Evolutionary conservation across 53 echinoderm and acorn worm species (phyloP), one percentile per base, ranked within the genome.

Genomic region (Zoroaster sp.): DNA sequence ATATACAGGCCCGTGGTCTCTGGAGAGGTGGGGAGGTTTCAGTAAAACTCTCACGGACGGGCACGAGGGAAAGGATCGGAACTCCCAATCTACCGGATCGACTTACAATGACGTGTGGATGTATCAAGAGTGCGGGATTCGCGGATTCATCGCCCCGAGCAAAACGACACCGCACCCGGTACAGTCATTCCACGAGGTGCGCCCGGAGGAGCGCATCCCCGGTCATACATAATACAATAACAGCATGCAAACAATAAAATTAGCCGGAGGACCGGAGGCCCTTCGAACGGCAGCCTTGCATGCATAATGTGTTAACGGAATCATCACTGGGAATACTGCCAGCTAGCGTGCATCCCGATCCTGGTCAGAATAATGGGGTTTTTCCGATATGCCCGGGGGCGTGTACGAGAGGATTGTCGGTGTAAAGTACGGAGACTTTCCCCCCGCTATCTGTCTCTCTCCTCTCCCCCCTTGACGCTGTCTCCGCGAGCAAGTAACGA

Each of bases 191-290:
- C 41, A 30, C 17, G 6, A 4, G 34, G 52, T 78, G 52, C 43
- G 11, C 74, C 38, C 10, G 79, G 21, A 42, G 45, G 15, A 46
- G 71, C 70, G 71, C 85, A 85, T 85, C 70, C 85, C 85, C 28
- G 66, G 67, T 83, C 83, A 68, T 81, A 69, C 39, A 43, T 69
- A 45, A 83, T 85, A 72, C 43, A 71, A 85, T 70, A 49, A 28
- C 85, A 70, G 69, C 46, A 14, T 46, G 69, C 85, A 46, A 85
- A 85, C 85, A 85, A 85, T 85, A 70, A 49, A 46, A 71, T 35
- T 15, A 71, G 85, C 70, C 70, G 46, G 32, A 35, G 69, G 28
- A 59, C 63, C 63, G 63, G 23, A 25, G 28, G 63, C 63, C 4
- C 63, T 11, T 44, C 7, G 7, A 44, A 44, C n/a, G n/a, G n/a